phyloP scores from a whole-genome alignment of 1,140 invertebrate species.

The Manduca sexta region DNA sequence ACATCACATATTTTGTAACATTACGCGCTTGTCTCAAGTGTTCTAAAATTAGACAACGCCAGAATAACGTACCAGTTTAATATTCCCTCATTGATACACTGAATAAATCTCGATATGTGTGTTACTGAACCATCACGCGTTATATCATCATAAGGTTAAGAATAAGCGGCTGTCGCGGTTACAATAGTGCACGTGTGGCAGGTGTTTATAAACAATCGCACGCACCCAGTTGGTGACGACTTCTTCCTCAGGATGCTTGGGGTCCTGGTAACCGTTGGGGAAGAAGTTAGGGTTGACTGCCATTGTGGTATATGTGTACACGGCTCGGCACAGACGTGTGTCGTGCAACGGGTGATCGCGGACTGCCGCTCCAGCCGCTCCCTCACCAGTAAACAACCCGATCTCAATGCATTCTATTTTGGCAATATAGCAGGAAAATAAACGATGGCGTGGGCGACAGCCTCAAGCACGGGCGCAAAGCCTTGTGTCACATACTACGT shows the following conservation, averaged over 20 bases:
- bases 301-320: slow-evolving; percentile 35
- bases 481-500: slow-evolving; percentile 31
- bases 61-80: slow-evolving; percentile 15
- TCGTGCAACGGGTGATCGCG: slow-evolving; percentile 51
- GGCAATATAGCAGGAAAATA: slow-evolving; percentile 67
- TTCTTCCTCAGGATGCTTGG: slow-evolving; percentile 65
- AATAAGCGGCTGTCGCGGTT: too few relatives aligned
- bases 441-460: slow-evolving; percentile 53
- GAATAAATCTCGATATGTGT: not conserved
- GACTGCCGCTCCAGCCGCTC: slow-evolving; percentile 61
- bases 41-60: slow-evolving; percentile 39
- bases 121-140: too few relatives aligned
- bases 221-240: slow-evolving; percentile 67
- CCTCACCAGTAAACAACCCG: slow-evolving; percentile 57
- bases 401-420: slow-evolving; percentile 71
- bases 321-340: slow-evolving; percentile 43
- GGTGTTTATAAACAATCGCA: slow-evolving; percentile 13
- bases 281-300: slow-evolving; percentile 65
- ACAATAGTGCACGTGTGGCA: not conserved
- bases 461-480: slow-evolving; percentile 36
- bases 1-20: slow-evolving; percentile 58
- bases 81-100: slow-evolving; percentile 1
- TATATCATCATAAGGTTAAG: too few relatives aligned
- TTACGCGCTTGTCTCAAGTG: slow-evolving; percentile 32
- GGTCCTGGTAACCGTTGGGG: slow-evolving; percentile 68